Evolutionary conservation across 2,113 vertebrate species (phyloP), one percentile per base, ranked within the genome.

Genomic region (Electrona antarctica): DNA sequence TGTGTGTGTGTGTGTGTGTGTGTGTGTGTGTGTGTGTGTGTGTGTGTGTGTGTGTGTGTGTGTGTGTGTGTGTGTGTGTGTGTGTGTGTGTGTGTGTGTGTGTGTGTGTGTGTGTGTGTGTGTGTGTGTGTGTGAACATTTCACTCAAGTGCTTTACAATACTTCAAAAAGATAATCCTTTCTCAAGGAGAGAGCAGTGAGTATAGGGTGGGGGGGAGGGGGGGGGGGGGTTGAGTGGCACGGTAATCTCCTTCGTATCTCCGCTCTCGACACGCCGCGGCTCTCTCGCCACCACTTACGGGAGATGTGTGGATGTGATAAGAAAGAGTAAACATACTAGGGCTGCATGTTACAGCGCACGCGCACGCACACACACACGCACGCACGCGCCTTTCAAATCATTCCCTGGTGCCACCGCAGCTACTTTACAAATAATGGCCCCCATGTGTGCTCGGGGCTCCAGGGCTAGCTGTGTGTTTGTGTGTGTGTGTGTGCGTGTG

Each of bases 401-500:
- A 86, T 91, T 89, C 91, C 86, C 89, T 84, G 77, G 85, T 88
- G 89, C 85, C 91, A 89, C 86, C 77, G 61, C 88, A 91, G 91
- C 91, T 92, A 92, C 89, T 92, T 92, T 90, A 90, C 87, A 89
- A 92, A 89, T 92, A 92, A 92, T 91, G 81, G 82, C 86, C 88
- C 91, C 87, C 89, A 92, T 90, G 89, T 92, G 89, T 89, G 86
- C 82, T 87, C 57, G 74, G 87, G 86, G 84, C 86, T 90, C 89
- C 84, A 83, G 87, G 81, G 81, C n/a, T n/a, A n/a, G n/a, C 89
- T 87, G 89, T 81, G 86, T 21, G 21, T 21, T 1, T 21, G 21
- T 21, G 21, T 21, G 21, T 21, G 21, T 21, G 21, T 21, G 21
- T 21, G 21, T 21, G 21, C 2, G 21, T 21, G 21, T 21, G 21